Conservation (phyloP, 2,797 vertebrate genomes). For the Furcifer pardalis region DNA sequence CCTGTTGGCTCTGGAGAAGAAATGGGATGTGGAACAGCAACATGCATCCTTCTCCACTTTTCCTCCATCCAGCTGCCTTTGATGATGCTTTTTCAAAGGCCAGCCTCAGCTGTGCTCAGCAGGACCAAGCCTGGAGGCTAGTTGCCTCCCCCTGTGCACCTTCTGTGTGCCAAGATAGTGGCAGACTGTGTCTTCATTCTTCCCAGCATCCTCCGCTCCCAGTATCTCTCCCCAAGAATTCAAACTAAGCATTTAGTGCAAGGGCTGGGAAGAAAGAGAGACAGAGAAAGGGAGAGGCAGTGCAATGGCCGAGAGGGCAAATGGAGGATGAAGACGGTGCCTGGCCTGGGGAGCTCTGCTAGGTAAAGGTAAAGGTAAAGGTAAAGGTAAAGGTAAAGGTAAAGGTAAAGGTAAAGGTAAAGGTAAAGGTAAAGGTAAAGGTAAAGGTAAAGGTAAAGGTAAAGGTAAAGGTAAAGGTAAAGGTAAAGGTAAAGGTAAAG, state of each 20-base stretch:
- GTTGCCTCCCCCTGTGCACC: conserved; percentile 19
- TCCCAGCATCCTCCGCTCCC: neutral
- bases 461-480: no score
- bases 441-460: no score
- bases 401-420: no score
- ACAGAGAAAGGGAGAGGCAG: neutral
- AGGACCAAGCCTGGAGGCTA: conserved; percentile 54
- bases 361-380: no score
- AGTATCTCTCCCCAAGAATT: neutral
- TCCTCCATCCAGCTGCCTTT: conserved; percentile 12
- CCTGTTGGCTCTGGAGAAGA: conserved; percentile 62
- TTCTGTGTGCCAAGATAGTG: conserved; percentile 17
- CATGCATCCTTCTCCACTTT: neutral
- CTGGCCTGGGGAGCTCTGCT: no score
- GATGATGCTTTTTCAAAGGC: conserved; percentile 37
- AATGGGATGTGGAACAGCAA: conserved; percentile 47
- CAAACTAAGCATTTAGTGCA: neutral
- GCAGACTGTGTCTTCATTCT: conserved; percentile 1
- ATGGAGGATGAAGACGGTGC: neutral
- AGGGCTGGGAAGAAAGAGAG: neutral
- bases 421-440: no score
- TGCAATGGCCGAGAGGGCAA: neutral
- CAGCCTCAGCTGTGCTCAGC: conserved; percentile 61
- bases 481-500: no score
- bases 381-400: no score